Evolutionary conservation across 53 echinoderm and acorn worm genomes (phyloP).

Genomic region (Zoroaster sp.): DNA sequence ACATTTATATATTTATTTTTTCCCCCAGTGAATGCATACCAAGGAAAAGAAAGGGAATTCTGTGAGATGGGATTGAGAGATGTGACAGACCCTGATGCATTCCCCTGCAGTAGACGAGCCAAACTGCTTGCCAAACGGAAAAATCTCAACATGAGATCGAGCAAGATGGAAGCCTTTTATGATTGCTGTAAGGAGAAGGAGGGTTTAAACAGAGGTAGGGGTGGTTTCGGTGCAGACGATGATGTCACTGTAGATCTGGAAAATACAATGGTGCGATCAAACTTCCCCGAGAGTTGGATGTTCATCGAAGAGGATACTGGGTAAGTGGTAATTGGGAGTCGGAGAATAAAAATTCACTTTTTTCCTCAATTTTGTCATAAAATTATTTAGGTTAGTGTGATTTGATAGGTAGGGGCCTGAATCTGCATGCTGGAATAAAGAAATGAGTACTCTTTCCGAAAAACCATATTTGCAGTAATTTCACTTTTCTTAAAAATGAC

Average conservation of each 20-base stretch:
- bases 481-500: too few species aligned
- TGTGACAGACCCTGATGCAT: not conserved
- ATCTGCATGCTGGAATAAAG: too few species aligned
- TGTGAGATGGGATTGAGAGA: not conserved
- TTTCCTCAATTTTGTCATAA: too few species aligned
- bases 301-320: conserved; percentile 61
- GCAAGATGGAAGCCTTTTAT: not conserved
- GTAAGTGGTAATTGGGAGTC: conserved; percentile 37
- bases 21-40: not conserved
- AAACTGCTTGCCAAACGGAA: not conserved
- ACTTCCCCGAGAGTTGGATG: conserved; percentile 79
- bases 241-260: not conserved
- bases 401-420: too few species aligned
- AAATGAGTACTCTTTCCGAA: too few species aligned
- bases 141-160: not conserved
- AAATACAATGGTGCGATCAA: not conserved
- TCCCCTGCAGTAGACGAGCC: not conserved
- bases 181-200: not conserved
- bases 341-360: too few species aligned
- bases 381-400: too few species aligned
- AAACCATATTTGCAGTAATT: too few species aligned
- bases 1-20: too few species aligned
- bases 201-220: not conserved
- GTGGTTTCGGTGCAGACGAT: not conserved
- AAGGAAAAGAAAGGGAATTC: not conserved